Evolutionary conservation across 1,140 invertebrate species (phyloP).

Genomic region (Papilio dardanus): DNA sequence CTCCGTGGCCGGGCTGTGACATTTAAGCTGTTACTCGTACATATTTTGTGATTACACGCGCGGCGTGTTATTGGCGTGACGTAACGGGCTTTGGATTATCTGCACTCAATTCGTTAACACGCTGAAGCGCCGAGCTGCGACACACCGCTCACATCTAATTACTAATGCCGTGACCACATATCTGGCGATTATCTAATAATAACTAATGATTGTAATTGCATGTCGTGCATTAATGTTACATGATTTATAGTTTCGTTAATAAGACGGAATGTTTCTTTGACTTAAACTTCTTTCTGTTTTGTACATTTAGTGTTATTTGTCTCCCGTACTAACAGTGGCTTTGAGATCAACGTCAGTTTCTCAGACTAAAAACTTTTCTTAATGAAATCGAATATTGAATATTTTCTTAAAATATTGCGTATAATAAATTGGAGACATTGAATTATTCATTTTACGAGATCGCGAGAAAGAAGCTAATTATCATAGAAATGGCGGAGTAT

Average conservation of each 20-base stretch:
- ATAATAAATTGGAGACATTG: slow-evolving; percentile 40
- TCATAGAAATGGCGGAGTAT: slow-evolving; percentile 66
- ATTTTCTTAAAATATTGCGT: neutral
- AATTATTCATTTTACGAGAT: slow-evolving; percentile 62
- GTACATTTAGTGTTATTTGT: too few relatives aligned
- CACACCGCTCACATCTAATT: neutral
- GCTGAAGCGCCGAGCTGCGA: neutral
- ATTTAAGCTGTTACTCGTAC: slow-evolving; percentile 15
- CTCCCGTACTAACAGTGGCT: too few relatives aligned
- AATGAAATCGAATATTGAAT: neutral
- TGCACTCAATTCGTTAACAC: slow-evolving; percentile 20
- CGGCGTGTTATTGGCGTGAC: slow-evolving; percentile 2
- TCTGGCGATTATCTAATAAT: neutral
- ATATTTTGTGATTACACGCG: slow-evolving; percentile 18
- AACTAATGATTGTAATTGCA: neutral
- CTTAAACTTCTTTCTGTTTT: neutral
- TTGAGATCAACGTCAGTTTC: too few relatives aligned
- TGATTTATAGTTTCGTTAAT: neutral
- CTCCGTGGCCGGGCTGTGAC: slow-evolving; percentile 1
- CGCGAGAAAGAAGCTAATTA: slow-evolving; percentile 65
- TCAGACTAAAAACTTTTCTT: too few relatives aligned
- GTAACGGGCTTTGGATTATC: slow-evolving; percentile 18
- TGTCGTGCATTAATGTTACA: neutral
- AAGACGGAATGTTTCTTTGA: neutral
- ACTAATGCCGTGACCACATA: neutral